Percentiles rank a stretch among this genome's conserved stretches.
Evolutionary conservation across 2,797 vertebrate genomes (phyloP).

Genomic region (Pseudochirops cupreus): DNA sequence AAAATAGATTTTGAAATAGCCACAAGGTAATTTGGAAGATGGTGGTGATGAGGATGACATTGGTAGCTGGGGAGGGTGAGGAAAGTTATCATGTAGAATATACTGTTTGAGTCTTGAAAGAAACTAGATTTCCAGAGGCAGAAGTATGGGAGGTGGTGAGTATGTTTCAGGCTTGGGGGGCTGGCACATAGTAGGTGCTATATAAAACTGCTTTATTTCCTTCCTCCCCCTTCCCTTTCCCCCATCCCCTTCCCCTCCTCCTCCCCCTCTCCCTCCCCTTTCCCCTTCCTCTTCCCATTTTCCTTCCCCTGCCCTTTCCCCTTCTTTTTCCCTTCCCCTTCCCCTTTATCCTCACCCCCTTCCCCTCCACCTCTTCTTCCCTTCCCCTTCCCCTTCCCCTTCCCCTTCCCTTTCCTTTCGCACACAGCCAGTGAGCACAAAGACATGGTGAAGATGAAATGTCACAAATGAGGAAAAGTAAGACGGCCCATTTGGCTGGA

Average conservation of each 20-base stretch:
- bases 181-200: background rate
- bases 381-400: no score
- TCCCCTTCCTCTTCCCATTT: background rate
- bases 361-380: no score
- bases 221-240: no score
- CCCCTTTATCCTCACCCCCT: no score
- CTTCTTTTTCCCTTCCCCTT: background rate
- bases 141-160: background rate
- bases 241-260: no score
- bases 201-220: background rate
- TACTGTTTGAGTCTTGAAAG: background rate
- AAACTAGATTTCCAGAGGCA: background rate
- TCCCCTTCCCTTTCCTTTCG: background rate
- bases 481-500: background rate
- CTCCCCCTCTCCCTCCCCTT: background rate
- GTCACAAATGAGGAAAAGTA: background rate
- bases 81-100: background rate
- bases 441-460: background rate
- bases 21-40: background rate
- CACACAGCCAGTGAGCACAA: background rate
- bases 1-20: background rate
- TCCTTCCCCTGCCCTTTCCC: background rate
- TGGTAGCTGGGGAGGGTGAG: background rate
- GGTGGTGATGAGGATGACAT: background rate
- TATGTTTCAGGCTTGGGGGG: background rate